Conservation (phyloP, 2,797 vertebrate species). For the Melanotaenia maccullochi region DNA sequence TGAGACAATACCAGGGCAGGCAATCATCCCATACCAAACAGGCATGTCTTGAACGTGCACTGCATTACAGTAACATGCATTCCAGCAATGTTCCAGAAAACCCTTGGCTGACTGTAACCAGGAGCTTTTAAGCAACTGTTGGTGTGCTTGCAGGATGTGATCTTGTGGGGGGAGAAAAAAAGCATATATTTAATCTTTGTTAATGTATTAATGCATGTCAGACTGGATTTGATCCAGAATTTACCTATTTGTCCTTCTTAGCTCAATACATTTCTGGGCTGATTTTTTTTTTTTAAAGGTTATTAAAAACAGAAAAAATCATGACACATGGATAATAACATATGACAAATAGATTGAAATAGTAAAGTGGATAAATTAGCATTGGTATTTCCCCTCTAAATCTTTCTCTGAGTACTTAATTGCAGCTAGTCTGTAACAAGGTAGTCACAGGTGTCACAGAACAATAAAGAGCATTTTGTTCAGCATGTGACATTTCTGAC, state of each 20-base stretch:
- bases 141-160: background rate
- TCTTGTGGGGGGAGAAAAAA: background rate
- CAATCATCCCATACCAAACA: background rate
- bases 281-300: constrained; percentile 25
- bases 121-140: background rate
- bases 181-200: background rate
- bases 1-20: constrained; percentile 6
- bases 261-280: background rate
- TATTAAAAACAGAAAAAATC: constrained; percentile 9
- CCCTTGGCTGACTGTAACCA: background rate
- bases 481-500: constrained; percentile 57
- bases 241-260: background rate
- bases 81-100: constrained; percentile 9
- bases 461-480: constrained; percentile 59
- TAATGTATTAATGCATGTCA: constrained; percentile 4
- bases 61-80: background rate
- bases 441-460: constrained; percentile 63
- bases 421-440: constrained; percentile 55
- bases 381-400: constrained; percentile 41
- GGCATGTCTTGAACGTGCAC: background rate
- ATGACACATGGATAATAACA: constrained; percentile 28
- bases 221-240: constrained; percentile 1
- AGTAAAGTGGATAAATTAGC: constrained; percentile 37
- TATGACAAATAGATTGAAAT: constrained; percentile 41
- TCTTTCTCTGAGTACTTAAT: constrained; percentile 65